Percentiles rank a stretch among this genome's conserved stretches.
Evolutionary conservation across 2,113 vertebrate species (phyloP).

Genomic region (Pardalotus punctatus): DNA sequence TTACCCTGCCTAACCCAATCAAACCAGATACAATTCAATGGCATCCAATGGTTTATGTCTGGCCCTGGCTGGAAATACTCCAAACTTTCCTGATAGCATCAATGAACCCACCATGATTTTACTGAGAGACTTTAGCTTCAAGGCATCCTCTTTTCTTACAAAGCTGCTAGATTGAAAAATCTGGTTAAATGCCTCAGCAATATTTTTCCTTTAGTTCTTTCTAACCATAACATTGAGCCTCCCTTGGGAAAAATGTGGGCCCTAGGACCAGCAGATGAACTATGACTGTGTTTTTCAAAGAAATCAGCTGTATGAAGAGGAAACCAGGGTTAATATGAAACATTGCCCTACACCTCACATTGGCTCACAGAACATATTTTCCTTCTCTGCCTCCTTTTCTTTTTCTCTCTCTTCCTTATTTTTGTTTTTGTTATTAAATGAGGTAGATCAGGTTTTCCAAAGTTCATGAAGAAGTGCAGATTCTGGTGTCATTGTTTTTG

Average conservation of each 20-base stretch:
- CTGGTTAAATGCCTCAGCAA: background rate
- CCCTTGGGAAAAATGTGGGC: background rate
- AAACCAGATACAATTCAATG: background rate
- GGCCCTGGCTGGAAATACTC: background rate
- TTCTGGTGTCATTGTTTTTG: background rate
- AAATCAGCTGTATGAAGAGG: slow-evolving; percentile 13
- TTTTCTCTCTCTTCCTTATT: background rate
- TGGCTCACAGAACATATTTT: background rate
- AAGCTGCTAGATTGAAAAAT: background rate
- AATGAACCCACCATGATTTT: accelerated
- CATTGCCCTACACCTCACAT: background rate
- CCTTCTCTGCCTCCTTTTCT: background rate
- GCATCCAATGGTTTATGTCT: background rate
- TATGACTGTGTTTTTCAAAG: slow-evolving; percentile 12
- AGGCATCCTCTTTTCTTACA: background rate
- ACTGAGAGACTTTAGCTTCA: background rate
- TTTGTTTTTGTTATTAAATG: background rate
- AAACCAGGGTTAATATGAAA: slow-evolving; percentile 35
- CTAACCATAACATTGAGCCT: background rate
- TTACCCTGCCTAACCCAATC: background rate
- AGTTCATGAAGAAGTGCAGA: background rate
- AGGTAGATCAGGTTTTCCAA: background rate
- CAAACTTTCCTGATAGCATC: background rate
- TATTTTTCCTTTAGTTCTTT: background rate
- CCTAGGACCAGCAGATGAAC: background rate